A percentile compares a stretch with the other conserved stretches of the same genome.
phyloP scores from a whole-genome alignment of 1,140 invertebrate species.

The Chelonus insularis region DNA sequence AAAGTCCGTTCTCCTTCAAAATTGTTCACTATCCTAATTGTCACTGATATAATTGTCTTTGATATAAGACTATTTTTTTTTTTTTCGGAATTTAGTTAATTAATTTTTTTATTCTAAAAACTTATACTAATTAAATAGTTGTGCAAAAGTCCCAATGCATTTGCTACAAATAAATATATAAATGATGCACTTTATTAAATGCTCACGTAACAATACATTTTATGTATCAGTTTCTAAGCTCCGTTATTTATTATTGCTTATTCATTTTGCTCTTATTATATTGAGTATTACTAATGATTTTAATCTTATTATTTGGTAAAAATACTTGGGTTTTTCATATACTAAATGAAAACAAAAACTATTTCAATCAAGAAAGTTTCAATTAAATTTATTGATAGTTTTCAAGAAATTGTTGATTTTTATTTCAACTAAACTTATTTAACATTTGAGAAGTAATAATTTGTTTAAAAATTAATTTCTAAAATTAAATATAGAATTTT shows the following conservation, averaged over 20 bases:
- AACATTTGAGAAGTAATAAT: too few relatives aligned
- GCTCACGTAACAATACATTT: not conserved
- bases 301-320: not conserved
- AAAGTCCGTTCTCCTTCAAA: not conserved
- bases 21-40: conserved; percentile 1
- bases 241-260: conserved; percentile 3
- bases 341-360: too few relatives aligned
- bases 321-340: too few relatives aligned
- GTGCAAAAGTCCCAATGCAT: conserved; percentile 6
- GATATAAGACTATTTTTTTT: not conserved
- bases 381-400: too few relatives aligned
- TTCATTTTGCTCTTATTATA: not conserved
- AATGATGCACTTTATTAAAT: not conserved
- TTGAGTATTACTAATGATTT: not conserved
- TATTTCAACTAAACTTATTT: too few relatives aligned
- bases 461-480: too few relatives aligned
- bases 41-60: not conserved
- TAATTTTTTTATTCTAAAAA: not conserved
- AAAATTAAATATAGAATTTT: too few relatives aligned
- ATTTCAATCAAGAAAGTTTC: too few relatives aligned
- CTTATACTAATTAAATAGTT: conserved; percentile 5
- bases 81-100: not conserved
- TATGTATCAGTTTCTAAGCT: not conserved
- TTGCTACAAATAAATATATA: conserved; percentile 3
- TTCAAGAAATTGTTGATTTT: too few relatives aligned